phyloP scores from a whole-genome alignment of 2,113 vertebrate genomes.

The Charina bottae region DNA sequence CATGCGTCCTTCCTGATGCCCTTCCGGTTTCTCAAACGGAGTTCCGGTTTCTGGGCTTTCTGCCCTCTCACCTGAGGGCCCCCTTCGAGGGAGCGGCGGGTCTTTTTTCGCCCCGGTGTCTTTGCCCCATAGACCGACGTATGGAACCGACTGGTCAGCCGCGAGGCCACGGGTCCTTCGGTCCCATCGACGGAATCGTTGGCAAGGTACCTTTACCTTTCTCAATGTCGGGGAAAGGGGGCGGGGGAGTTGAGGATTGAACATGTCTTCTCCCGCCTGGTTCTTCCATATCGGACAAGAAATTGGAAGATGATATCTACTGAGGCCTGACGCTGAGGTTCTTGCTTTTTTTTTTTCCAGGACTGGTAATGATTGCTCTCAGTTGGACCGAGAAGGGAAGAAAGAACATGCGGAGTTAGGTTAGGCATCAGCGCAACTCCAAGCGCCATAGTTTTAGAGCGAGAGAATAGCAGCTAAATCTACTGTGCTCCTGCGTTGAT shows the following conservation, averaged over 20 bases:
- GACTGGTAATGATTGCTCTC: background rate
- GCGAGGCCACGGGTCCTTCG: conserved; percentile 1
- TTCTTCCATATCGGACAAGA: background rate
- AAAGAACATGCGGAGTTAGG: background rate
- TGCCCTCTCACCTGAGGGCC: background rate
- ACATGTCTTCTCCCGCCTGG: background rate
- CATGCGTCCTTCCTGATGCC: background rate
- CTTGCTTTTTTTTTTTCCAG: too few relatives aligned
- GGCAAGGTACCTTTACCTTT: conserved; percentile 24
- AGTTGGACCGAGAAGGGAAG: background rate
- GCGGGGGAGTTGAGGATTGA: background rate
- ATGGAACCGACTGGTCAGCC: conserved; percentile 38
- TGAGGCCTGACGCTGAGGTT: background rate
- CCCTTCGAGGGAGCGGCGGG: too few relatives aligned
- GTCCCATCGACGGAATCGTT: background rate
- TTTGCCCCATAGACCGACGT: background rate
- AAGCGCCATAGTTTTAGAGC: background rate
- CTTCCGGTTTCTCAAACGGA: background rate
- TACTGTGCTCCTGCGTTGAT: too few relatives aligned
- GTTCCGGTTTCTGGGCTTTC: background rate
- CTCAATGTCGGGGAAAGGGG: background rate
- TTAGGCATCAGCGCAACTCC: background rate
- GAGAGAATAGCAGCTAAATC: background rate
- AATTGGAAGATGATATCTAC: background rate
- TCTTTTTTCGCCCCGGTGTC: background rate